A percentile compares a stretch with the other conserved stretches of the same genome.
Conservation (phyloP, 2,113 vertebrate genomes). For the Verasper variegatus region DNA sequence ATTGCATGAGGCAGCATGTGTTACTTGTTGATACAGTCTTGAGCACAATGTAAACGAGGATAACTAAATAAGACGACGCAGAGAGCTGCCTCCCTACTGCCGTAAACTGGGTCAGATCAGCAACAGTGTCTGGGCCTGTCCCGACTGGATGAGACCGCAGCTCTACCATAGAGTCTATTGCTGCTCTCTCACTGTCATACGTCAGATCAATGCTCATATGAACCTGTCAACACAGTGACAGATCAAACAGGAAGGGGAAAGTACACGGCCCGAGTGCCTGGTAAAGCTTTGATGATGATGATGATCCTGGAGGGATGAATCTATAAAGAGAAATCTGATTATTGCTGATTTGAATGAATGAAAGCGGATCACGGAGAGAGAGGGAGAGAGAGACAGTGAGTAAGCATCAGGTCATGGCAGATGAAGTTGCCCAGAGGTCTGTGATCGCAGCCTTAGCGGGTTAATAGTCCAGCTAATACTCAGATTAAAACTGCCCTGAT, state of each 20-base stretch:
- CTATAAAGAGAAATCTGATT: slow-evolving; percentile 41
- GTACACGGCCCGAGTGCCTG: background rate
- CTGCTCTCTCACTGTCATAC: background rate
- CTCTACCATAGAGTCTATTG: too few relatives aligned
- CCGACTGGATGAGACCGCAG: too few relatives aligned
- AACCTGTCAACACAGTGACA: background rate
- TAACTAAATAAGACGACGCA: too few relatives aligned
- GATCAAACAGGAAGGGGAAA: background rate
- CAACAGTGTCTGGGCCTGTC: too few relatives aligned
- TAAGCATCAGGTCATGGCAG: background rate
- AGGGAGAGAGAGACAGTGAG: background rate
- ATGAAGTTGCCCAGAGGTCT: slow-evolving; percentile 11
- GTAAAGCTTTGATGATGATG: slow-evolving; percentile 37
- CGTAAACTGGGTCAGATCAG: too few relatives aligned
- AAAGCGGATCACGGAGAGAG: background rate
- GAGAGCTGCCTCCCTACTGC: too few relatives aligned
- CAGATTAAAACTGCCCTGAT: slow-evolving; percentile 38
- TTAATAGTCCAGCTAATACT: slow-evolving; percentile 44
- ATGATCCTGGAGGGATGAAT: slow-evolving; percentile 31
- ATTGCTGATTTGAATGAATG: background rate
- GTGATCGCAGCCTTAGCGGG: slow-evolving; percentile 16
- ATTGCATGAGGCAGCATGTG: too few relatives aligned
- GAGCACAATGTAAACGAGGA: too few relatives aligned
- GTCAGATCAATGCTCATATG: background rate
- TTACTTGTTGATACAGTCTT: too few relatives aligned